Evolutionary conservation across 2,797 vertebrate species (phyloP), one percentile per base, ranked within the genome.

Genomic region (Sphenopsis melanotis): DNA sequence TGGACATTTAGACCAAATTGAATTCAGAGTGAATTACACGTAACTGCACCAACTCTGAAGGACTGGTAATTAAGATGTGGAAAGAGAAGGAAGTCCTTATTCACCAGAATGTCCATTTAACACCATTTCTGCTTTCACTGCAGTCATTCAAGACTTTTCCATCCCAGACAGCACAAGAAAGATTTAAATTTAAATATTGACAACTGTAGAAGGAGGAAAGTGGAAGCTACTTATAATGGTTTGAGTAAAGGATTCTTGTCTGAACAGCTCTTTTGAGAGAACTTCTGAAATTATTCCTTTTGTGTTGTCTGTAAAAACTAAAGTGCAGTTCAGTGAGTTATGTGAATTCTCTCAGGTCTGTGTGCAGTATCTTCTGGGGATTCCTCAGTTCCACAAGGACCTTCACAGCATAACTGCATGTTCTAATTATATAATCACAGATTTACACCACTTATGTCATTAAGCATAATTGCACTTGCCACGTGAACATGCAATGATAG

Each of bases 361-460:
- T n/a, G 6, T 74, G 7, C n/a, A 41, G 32, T 34, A 39, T 77
- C 79, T 94, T 90, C 64, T 90, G 59, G 41, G 32, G 18, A 65
- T 90, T 90, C 81, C 87, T 94, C 57, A 50, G 59, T 87, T 97
- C 91, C 83, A 56, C 56, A 68, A 92, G 89, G 72, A 75, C 91
- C 69, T 97, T 97, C 94, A 91, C 50, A 96, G 76, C 46, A 15
- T 68, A 93, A 92, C 90, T 93, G 46, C 32, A 12, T 80, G 63
- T 93, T 92, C 83, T 94, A 93, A 96, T 97, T 96, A 80, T 72
- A 63, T 96, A 84, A 95, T 94, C 94, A 96, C 82, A 92, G 53
- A 47, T 95, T 97, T 93, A 72, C 18, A 85, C 68, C 91, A 87
- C 69, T 97, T 96, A 94, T 21, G 70, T 97, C 86, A 95, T 97